These are phyloP conservation scores for Hemiscyllium ocellatum DNA, from an alignment of 2,113 vertebrate genomes.

Conservation along the genomic window DNA sequence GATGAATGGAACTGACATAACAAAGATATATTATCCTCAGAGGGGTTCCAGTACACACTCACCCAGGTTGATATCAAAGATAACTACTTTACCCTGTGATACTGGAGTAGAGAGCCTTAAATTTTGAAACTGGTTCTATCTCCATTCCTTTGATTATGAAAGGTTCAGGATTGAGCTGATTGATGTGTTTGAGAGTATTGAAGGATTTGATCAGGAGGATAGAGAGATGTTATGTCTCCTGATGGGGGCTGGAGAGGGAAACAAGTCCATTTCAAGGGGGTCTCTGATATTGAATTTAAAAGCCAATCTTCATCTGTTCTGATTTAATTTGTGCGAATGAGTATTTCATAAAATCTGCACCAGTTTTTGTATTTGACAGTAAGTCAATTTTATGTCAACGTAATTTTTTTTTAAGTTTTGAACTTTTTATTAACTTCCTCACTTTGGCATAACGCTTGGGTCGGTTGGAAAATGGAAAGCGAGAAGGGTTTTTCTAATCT, in stretches of 20 bases:
- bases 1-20: too few relatives aligned
- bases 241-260: neutral
- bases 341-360: neutral
- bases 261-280: too few relatives aligned
- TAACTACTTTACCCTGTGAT: neutral
- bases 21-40: neutral
- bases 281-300: neutral
- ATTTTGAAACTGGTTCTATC: neutral
- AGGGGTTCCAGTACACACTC: neutral
- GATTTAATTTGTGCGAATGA: neutral
- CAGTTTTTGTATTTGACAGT: neutral
- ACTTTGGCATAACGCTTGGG: neutral
- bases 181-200: neutral
- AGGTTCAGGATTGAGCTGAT: neutral
- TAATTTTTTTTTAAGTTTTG: neutral
- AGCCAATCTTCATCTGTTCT: neutral
- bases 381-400: neutral
- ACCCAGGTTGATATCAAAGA: neutral
- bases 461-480: slow-evolving; percentile 18
- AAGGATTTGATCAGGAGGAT: neutral
- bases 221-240: neutral
- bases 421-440: neutral
- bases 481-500: neutral
- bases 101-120: neutral
- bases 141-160: neutral